Conservation (phyloP, 2,113 vertebrate species). For the Cnemophilus loriae region DNA sequence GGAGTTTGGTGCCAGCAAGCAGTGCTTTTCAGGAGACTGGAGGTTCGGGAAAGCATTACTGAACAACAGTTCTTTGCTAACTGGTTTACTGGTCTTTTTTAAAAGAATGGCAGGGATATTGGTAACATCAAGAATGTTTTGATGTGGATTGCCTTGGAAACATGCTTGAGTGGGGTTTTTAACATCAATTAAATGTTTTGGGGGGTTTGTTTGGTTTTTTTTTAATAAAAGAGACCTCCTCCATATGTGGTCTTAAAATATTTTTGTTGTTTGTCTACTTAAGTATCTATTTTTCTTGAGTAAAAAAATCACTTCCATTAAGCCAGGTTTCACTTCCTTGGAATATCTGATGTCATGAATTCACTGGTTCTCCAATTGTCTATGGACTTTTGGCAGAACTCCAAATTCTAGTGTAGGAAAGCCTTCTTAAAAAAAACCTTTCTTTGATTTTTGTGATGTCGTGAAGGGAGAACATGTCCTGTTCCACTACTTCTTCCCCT, state of each 20-base stretch:
- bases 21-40: neutral
- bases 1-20: neutral
- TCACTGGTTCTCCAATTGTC: conserved; percentile 13
- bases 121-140: neutral
- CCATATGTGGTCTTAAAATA: neutral
- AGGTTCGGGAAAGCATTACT: neutral
- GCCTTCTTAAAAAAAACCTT: neutral
- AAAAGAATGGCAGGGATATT: neutral
- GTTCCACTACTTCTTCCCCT: neutral
- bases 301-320: conserved; percentile 14
- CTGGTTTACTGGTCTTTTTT: neutral
- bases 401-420: neutral
- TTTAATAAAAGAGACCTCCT: neutral
- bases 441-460: neutral
- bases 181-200: neutral
- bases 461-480: neutral
- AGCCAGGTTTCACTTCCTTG: conserved; percentile 43
- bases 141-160: neutral
- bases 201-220: no score
- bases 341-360: conserved; percentile 26
- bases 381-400: neutral
- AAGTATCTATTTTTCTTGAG: neutral
- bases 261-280: neutral
- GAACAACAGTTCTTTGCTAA: neutral
- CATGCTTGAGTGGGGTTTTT: neutral